Percentiles rank a stretch among this genome's conserved stretches.
Evolutionary conservation across 2,797 vertebrate species (phyloP).

Genomic region (Myotis daubentonii): DNA sequence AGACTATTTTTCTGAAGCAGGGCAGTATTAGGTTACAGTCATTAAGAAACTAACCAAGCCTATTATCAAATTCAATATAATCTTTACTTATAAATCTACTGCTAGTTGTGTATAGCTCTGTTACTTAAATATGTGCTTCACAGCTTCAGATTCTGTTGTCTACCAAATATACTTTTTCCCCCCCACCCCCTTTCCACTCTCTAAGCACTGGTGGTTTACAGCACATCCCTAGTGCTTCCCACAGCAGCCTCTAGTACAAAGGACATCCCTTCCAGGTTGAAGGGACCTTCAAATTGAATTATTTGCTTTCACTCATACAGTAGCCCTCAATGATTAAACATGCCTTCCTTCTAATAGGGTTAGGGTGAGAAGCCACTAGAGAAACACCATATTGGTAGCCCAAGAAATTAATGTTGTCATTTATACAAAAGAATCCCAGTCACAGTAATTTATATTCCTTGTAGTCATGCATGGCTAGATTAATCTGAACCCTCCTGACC

Average conservation of each 20-base stretch:
- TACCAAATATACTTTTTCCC: not conserved
- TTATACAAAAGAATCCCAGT: not conserved
- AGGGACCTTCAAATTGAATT: slow-evolving; percentile 6
- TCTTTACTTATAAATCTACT: slow-evolving; percentile 9
- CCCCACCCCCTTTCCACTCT: not conserved
- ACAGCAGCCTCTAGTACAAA: not conserved
- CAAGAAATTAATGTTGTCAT: not conserved
- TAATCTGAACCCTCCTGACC: not conserved
- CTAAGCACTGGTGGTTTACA: not conserved
- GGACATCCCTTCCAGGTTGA: not conserved
- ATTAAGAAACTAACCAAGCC: not conserved
- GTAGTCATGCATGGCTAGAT: not conserved
- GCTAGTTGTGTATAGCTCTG: not conserved
- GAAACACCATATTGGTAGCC: not conserved
- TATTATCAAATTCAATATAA: not conserved
- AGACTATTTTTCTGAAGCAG: slow-evolving; percentile 14
- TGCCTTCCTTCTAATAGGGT: not conserved
- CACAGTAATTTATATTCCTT: not conserved
- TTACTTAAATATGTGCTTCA: slow-evolving; percentile 21
- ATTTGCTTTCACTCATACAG: not conserved
- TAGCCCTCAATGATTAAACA: slow-evolving; percentile 1
- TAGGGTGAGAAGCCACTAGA: not conserved
- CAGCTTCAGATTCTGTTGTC: not conserved
- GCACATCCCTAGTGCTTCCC: not conserved
- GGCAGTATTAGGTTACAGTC: slow-evolving; percentile 27